phyloP scores from a whole-genome alignment of 23 tunicate species.

The Oikopleura dioica region DNA sequence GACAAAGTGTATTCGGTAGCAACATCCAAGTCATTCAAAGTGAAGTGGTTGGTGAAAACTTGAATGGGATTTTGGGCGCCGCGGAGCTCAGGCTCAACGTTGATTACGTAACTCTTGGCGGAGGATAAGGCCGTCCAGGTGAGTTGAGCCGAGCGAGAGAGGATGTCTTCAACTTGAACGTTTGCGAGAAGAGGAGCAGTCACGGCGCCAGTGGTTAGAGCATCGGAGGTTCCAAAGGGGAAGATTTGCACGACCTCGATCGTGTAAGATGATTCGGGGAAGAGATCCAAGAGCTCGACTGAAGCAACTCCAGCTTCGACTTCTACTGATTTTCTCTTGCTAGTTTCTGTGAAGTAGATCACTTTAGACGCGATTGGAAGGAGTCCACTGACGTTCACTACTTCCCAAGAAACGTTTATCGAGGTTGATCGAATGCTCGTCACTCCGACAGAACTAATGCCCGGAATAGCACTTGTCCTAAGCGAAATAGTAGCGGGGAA shows the following conservation, averaged over 20 bases:
- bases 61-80: slow-evolving; percentile 2
- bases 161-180: not conserved
- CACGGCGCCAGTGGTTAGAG: not conserved
- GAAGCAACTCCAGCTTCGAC: not conserved
- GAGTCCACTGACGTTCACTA: too few species aligned
- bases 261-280: not conserved
- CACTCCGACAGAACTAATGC: not conserved
- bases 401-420: too few species aligned
- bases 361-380: too few species aligned
- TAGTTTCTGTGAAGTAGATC: too few species aligned
- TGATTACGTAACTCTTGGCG: not conserved
- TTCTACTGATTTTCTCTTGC: too few species aligned
- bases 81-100: not conserved
- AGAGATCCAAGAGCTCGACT: not conserved
- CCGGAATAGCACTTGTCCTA: not conserved
- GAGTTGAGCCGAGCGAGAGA: not conserved
- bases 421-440: not conserved
- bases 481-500: not conserved
- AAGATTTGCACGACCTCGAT: not conserved
- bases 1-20: not conserved
- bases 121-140: not conserved
- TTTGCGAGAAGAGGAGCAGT: not conserved
- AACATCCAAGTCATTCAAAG: not conserved
- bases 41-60: not conserved
- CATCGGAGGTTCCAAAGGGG: not conserved